Base-by-base conservation (phyloP, 1,140 invertebrate species). In the Dreissena polymorpha region DNA sequence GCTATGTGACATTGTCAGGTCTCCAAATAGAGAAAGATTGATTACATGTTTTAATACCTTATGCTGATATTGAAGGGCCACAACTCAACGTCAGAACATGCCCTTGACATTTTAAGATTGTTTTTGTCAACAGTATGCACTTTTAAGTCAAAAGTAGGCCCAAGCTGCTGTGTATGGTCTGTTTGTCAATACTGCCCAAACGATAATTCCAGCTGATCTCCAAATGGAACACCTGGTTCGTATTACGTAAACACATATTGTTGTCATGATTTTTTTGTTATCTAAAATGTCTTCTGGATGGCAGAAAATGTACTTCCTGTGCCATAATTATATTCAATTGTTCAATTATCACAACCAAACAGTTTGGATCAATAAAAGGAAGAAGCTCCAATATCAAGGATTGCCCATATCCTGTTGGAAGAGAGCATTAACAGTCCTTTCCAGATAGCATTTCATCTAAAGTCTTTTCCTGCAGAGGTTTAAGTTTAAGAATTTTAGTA, bases 331-430 rank as follows among this genome's bases (percentile, higher is more conserved):
- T 55, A 65, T 76, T 76, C 18, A 76, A 60, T 10, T 55, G 73
- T 25, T 29, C 73, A 27, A 76, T 49, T 64, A 64, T 39, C 39
- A 76, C n/a, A 10, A 76, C 73, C 14, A 76, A 27, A n/a, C 53
- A 60, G 21, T 25, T 57, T 21, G 21, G 21, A 39, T 76, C 60
- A 65, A 76, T 63, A 39, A 8, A 76, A 64, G 57, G 73, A 27
- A 76, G 39, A 27, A 63, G 16, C 64, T 76, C 73, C 63, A 60
- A 72, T 50, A 76, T 76, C 27, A 76, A 8, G 14, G 60, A 65
- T 60, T 76, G 63, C 14, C 75, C 75, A 78, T 78, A 78, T 10
- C 75, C 75, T 55, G 75, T 78, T 51, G 75, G 75, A 10, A 69
- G 23, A 27, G 49, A 78, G 51, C 75, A 78, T 8, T 68, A 14